Evolutionary conservation across 1,140 invertebrate genomes (phyloP).

Genomic region (Sesamia nonagrioides): DNA sequence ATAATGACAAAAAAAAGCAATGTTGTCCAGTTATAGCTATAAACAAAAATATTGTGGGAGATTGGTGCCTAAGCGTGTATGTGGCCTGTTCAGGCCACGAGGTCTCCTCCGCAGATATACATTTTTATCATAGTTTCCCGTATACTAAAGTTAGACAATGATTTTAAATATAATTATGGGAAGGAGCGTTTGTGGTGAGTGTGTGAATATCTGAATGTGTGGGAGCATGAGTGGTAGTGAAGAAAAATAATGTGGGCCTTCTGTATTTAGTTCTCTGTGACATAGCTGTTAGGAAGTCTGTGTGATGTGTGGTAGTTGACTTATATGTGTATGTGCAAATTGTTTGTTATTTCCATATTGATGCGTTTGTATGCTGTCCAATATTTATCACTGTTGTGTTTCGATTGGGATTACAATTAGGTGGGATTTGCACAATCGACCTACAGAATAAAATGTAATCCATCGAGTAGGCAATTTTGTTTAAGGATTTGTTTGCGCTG

Average conservation of each 20-base stretch:
- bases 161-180: no score
- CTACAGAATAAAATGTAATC: background rate
- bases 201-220: no score
- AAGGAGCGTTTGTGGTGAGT: no score
- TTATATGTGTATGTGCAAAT: constrained; percentile 5
- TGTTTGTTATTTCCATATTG: constrained; percentile 16
- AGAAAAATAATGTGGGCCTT: background rate
- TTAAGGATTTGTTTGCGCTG: background rate
- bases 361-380: background rate
- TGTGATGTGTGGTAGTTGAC: constrained; percentile 20
- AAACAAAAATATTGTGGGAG: no score
- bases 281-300: constrained; percentile 36
- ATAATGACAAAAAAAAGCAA: no score
- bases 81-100: no score
- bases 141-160: no score
- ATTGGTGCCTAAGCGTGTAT: no score
- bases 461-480: background rate
- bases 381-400: constrained; percentile 8
- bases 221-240: no score
- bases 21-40: no score
- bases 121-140: no score
- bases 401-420: background rate
- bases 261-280: background rate
- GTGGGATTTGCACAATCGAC: background rate
- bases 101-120: no score